Percentiles rank a stretch among this genome's conserved stretches.
phyloP scores from a whole-genome alignment of 2,888 invertebrate species.

The Caenorhabditis zanzibari region DNA sequence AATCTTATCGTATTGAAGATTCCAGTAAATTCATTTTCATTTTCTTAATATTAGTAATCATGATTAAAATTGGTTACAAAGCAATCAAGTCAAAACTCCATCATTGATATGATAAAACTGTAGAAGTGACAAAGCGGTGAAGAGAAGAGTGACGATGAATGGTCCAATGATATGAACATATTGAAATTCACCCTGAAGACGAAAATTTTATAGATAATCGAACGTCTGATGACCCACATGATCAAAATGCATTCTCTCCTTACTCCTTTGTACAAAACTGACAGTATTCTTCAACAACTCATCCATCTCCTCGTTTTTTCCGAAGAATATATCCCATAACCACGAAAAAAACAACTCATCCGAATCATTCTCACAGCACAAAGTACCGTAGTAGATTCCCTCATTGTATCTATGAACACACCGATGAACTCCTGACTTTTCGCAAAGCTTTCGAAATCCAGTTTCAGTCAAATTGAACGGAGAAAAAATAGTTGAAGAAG shows the following conservation, averaged over 20 bases:
- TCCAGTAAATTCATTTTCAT: too few species aligned
- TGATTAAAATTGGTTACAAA: background rate
- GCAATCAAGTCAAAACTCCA: slow-evolving; percentile 35
- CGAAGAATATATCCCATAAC: slow-evolving; percentile 50
- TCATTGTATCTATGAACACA: slow-evolving; percentile 25
- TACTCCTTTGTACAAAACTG: slow-evolving; percentile 6
- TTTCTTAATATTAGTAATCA: background rate
- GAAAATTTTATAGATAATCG: background rate
- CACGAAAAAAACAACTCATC: slow-evolving; percentile 40
- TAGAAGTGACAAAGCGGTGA: slow-evolving; percentile 35
- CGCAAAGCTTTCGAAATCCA: slow-evolving; percentile 10
- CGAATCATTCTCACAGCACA: slow-evolving; percentile 34
- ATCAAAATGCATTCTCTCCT: slow-evolving; percentile 9
- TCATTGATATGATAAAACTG: slow-evolving; percentile 54
- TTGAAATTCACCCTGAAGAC: slow-evolving; percentile 17
- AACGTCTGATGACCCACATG: background rate
- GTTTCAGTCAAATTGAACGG: slow-evolving; percentile 10
- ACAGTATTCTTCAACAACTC: slow-evolving; percentile 30
- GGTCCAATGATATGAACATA: slow-evolving; percentile 8
- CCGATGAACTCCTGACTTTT: slow-evolving; percentile 8
- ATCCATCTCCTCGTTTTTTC: slow-evolving; percentile 32
- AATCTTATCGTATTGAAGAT: too few species aligned
- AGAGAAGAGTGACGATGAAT: slow-evolving; percentile 27
- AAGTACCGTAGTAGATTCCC: slow-evolving; percentile 22
- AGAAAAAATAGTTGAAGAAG: background rate